Base-by-base conservation (phyloP, 2,113 vertebrate species). In the Irena cyanogastra region DNA sequence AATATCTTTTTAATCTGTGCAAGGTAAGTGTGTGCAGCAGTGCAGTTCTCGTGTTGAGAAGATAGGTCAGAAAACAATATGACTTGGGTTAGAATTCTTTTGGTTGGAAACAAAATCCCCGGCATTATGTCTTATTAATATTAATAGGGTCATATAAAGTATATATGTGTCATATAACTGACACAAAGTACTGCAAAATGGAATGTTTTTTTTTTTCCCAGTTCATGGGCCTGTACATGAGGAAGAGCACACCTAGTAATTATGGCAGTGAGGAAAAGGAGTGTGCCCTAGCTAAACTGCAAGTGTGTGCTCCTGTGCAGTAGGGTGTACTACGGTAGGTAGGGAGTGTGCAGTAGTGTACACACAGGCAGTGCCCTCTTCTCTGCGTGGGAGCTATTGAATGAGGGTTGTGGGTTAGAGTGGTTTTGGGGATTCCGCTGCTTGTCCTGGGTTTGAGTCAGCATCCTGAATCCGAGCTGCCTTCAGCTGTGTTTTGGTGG, bases 331-430 rank as follows among this genome's bases (percentile, higher is more conserved):
- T 42, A 4, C 1, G 7, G 31, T 6, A 41, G 68, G 68, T 4
- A 31, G 41, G 61, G 75, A 92, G 47, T 0, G 0, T 35, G 4
- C 11, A 14, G 9, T 6, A 6, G 33, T 8, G 26, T 8, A 1
- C 3, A 4, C 10, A 7, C 3, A 33, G 66, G 28, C 72, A 71
- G 39, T 16, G 13, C 53, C 37, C 47, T 54, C 26, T 39, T 37
- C 57, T 49, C 35, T 53, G 53, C 0, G 6, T 61, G 44, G 76
- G 39, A 74, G 33, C 76, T 72, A 1, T 5, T 26, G 63, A 61
- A 47, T 41, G 59, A 65, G 26, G 16, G 8, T 21, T 50, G 18
- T 52, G 47, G 39, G 35, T 82, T 70, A 30, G 33, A 9, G 19
- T 31, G 24, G 10, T 53, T 11, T 1, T 13, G 59, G 76, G 82